A percentile compares a stretch with the other conserved stretches of the same genome.
Evolutionary conservation across 2,113 vertebrate species (phyloP).

Genomic region (Kobus ellipsiprymnus): DNA sequence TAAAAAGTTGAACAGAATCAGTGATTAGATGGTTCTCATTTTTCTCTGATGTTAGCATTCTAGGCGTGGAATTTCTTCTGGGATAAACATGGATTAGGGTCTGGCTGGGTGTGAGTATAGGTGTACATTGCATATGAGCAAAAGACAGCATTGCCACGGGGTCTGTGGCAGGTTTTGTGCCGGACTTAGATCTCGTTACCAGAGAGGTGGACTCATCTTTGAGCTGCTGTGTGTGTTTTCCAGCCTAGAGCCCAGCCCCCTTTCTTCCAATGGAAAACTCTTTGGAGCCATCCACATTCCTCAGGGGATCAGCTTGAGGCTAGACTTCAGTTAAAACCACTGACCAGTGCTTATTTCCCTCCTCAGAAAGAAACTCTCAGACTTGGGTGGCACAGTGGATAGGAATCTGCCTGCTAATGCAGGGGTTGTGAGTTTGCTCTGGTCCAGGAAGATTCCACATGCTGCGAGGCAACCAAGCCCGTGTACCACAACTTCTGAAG

Average conservation of each 20-base stretch:
- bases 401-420: background rate
- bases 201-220: background rate
- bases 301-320: background rate
- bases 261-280: background rate
- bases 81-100: background rate
- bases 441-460: background rate
- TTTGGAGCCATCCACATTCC: background rate
- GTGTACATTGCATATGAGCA: background rate
- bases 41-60: background rate
- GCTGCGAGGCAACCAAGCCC: fast-evolving
- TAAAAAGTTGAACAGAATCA: background rate
- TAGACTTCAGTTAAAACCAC: background rate
- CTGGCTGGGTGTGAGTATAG: background rate
- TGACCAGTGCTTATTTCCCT: background rate
- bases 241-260: background rate
- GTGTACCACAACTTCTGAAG: background rate
- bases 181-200: background rate
- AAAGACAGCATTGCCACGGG: background rate
- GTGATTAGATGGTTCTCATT: background rate
- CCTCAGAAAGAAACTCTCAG: background rate
- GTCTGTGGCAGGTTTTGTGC: background rate
- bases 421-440: background rate
- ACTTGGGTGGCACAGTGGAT: background rate
- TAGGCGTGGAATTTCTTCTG: background rate
- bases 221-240: background rate